These are phyloP conservation scores for Eupeodes luniger DNA, from an alignment of 2,888 invertebrate genomes.

Conservation along the genomic window DNA sequence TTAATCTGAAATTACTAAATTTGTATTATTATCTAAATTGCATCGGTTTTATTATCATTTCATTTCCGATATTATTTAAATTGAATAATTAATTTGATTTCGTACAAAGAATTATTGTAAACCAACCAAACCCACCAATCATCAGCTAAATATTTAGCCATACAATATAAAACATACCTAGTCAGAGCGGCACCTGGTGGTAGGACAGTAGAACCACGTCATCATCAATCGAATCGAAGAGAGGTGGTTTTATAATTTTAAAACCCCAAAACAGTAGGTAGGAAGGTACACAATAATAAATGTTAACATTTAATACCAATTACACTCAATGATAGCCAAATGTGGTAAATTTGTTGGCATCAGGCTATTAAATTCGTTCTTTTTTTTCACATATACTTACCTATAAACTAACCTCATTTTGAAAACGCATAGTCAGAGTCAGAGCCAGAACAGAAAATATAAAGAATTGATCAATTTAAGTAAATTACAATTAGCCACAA, in stretches of 20 bases:
- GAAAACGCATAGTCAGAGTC: too few species aligned
- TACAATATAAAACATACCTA: background rate
- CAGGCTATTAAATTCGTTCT: slow-evolving; percentile 20
- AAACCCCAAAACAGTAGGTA: slow-evolving; percentile 6
- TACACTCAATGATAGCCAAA: slow-evolving; percentile 64
- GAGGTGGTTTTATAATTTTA: background rate
- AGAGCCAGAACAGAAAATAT: background rate
- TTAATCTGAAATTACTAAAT: slow-evolving; percentile 3
- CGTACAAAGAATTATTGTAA: background rate
- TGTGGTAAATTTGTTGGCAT: slow-evolving; percentile 62
- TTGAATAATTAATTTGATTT: slow-evolving; percentile 65
- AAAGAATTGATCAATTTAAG: slow-evolving; percentile 50
- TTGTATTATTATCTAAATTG: slow-evolving; percentile 55
- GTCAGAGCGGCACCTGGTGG: slow-evolving; percentile 15
- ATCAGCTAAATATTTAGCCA: background rate
- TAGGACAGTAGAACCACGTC: background rate
- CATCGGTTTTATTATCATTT: slow-evolving; percentile 53
- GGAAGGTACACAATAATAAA: background rate
- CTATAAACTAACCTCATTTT: too few species aligned
- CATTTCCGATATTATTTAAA: slow-evolving; percentile 53
- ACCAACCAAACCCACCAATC: slow-evolving; percentile 40
- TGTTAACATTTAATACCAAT: slow-evolving; percentile 53
- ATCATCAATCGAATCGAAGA: slow-evolving; percentile 1
- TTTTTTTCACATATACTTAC: background rate
- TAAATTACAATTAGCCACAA: slow-evolving; percentile 74